These are phyloP conservation scores for Pogonomyrmex californicus DNA, from an alignment of 1,140 invertebrate species.

Conservation along the genomic window DNA sequence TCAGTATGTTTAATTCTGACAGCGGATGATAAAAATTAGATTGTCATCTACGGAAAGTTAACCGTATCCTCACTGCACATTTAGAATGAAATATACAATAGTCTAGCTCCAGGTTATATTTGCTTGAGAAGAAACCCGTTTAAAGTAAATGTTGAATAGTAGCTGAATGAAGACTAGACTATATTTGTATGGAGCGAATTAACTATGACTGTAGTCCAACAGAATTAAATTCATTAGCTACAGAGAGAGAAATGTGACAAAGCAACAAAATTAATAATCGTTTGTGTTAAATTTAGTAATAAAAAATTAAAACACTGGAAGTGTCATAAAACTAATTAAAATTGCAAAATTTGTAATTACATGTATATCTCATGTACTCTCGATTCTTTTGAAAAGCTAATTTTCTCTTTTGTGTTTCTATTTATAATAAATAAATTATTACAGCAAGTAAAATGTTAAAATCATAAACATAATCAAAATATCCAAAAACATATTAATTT, in stretches of 20 bases:
- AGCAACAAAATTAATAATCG: slow-evolving; percentile 1
- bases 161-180: background rate
- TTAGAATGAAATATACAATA: background rate
- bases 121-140: slow-evolving; percentile 13
- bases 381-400: background rate
- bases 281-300: background rate
- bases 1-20: background rate
- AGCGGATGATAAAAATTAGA: slow-evolving; percentile 16
- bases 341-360: background rate
- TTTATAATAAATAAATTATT: slow-evolving; percentile 5
- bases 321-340: slow-evolving; percentile 6
- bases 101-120: background rate
- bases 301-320: slow-evolving; percentile 10
- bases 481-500: background rate
- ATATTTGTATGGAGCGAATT: slow-evolving; percentile 21
- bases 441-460: background rate
- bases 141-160: slow-evolving; percentile 40
- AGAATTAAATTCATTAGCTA: slow-evolving; percentile 24
- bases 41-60: background rate
- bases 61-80: background rate
- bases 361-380: background rate
- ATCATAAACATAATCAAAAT: background rate
- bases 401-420: background rate
- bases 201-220: background rate
- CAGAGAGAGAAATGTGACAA: background rate